A percentile compares a stretch with the other conserved stretches of the same genome.
Conservation (phyloP, 2,113 vertebrate species). For the Amblyornis subalaris region DNA sequence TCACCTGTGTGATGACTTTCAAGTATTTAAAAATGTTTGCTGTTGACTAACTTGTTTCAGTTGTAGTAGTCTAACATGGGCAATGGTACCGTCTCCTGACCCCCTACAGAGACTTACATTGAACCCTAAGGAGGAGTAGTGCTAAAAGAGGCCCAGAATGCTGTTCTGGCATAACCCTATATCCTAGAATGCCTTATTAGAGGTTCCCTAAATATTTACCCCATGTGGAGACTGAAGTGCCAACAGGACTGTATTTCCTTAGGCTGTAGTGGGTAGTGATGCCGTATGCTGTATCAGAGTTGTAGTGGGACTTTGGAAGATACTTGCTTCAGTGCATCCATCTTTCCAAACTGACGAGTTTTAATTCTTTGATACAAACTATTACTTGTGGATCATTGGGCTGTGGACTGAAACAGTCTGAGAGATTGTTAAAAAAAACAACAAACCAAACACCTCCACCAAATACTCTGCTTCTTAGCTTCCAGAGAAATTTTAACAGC, state of each 20-base stretch:
- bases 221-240: background rate
- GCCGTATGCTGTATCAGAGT: background rate
- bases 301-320: background rate
- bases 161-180: background rate
- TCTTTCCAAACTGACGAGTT: background rate
- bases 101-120: background rate
- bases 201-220: background rate
- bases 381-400: background rate
- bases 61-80: background rate
- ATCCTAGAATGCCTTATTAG: background rate
- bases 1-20: background rate
- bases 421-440: background rate
- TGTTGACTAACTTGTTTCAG: background rate
- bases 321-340: background rate
- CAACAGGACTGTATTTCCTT: background rate
- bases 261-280: background rate
- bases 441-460: background rate
- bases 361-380: background rate
- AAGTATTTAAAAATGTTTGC: background rate
- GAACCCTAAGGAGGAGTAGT: background rate
- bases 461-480: background rate
- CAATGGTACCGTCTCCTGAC: background rate
- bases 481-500: background rate
- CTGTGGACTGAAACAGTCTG: background rate
- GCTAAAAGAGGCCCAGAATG: background rate